A percentile compares a stretch with the other conserved stretches of the same genome.
phyloP scores from a whole-genome alignment of 2,888 invertebrate genomes.

The Altica lythri region DNA sequence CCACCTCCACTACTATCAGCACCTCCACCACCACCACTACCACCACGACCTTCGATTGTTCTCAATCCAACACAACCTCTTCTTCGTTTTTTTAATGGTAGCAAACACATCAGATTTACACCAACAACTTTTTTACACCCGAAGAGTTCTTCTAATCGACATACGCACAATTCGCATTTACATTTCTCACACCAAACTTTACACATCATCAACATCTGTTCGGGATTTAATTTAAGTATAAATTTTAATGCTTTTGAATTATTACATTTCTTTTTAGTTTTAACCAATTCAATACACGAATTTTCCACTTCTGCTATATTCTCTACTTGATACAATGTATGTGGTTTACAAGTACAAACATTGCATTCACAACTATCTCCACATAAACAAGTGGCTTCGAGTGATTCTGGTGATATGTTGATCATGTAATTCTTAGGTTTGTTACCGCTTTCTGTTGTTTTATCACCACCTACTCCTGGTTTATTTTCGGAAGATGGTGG shows the following conservation, averaged over 20 bases:
- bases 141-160: no score
- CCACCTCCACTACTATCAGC: neutral
- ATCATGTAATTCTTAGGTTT: no score
- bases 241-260: neutral
- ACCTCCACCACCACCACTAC: neutral
- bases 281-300: slow-evolving; percentile 3
- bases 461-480: no score
- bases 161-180: neutral
- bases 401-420: slow-evolving; percentile 2
- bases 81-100: neutral
- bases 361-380: neutral
- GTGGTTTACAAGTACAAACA: slow-evolving; percentile 5
- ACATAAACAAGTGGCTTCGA: neutral
- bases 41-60: neutral
- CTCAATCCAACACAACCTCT: slow-evolving; percentile 2
- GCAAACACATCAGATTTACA: no score
- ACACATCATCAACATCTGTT: neutral
- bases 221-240: neutral
- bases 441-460: no score
- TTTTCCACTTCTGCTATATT: neutral
- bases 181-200: no score
- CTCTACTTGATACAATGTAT: neutral
- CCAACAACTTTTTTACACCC: no score
- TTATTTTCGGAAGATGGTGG: neutral
- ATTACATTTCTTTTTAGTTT: neutral